Conservation (phyloP, 2,888 invertebrate genomes). For the Polydrusus pterygomalis region DNA sequence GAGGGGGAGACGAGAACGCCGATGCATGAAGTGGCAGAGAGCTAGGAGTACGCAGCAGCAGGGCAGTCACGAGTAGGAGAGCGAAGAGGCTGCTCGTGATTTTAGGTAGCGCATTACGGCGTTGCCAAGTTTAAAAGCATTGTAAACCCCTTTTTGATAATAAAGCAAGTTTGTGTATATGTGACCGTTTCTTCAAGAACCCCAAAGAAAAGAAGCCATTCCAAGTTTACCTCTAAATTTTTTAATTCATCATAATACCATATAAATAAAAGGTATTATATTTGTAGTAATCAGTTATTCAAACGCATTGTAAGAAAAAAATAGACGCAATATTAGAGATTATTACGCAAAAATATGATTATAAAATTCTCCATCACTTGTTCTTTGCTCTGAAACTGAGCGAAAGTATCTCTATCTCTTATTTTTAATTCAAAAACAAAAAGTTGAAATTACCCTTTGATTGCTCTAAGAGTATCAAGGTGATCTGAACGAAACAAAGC, state of each 20-base stretch:
- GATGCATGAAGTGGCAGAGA: too few species aligned
- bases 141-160: too few species aligned
- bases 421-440: background rate
- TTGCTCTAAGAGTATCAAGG: background rate
- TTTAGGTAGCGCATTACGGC: too few species aligned
- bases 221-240: background rate
- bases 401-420: background rate
- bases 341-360: background rate
- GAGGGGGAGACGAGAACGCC: too few species aligned
- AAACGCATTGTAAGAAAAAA: background rate
- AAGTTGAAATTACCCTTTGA: background rate
- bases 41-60: too few species aligned
- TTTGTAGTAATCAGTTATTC: background rate
- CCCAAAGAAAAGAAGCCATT: too few species aligned
- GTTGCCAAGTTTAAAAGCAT: too few species aligned
- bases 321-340: background rate
- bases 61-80: too few species aligned
- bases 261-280: conserved; percentile 10
- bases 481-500: background rate
- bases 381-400: background rate
- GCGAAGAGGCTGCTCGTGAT: too few species aligned
- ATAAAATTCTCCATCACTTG: background rate
- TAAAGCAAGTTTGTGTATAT: too few species aligned
- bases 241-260: conserved; percentile 11
- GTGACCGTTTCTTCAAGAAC: too few species aligned